Evolutionary conservation across 2,797 vertebrate genomes (phyloP).

Genomic region (Aotus griseimembra): DNA sequence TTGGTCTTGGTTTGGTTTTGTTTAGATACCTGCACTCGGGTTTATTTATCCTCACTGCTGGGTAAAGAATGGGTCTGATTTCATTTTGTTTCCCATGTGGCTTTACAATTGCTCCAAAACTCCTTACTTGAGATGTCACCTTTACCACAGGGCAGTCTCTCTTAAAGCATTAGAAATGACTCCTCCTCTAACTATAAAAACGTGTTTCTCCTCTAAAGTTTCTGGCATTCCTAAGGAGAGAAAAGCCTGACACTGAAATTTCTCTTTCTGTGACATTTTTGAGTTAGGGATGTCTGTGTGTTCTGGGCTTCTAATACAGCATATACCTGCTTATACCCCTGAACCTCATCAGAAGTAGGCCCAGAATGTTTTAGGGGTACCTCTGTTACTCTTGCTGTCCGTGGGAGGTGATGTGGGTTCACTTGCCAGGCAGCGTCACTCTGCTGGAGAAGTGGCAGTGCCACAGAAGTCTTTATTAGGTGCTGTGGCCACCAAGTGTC

Average conservation of each 20-base stretch:
- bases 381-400: accelerated
- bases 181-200: background rate
- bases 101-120: background rate
- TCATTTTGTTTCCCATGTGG: background rate
- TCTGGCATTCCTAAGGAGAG: too few species aligned
- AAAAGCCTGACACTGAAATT: background rate
- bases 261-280: background rate
- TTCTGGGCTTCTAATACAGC: background rate
- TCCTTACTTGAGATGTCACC: background rate
- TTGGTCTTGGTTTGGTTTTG: background rate
- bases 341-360: background rate
- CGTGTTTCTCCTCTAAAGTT: background rate
- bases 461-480: background rate
- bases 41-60: background rate
- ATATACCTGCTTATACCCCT: background rate
- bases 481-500: accelerated
- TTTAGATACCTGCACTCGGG: background rate
- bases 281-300: background rate
- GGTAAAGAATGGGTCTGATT: background rate
- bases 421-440: background rate
- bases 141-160: background rate
- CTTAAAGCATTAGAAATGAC: background rate
- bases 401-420: background rate
- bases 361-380: accelerated
- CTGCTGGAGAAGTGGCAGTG: accelerated